Evolutionary conservation across 2,113 vertebrate genomes (phyloP), one percentile per base, ranked within the genome.

Genomic region (Pelecanoides urinatrix): DNA sequence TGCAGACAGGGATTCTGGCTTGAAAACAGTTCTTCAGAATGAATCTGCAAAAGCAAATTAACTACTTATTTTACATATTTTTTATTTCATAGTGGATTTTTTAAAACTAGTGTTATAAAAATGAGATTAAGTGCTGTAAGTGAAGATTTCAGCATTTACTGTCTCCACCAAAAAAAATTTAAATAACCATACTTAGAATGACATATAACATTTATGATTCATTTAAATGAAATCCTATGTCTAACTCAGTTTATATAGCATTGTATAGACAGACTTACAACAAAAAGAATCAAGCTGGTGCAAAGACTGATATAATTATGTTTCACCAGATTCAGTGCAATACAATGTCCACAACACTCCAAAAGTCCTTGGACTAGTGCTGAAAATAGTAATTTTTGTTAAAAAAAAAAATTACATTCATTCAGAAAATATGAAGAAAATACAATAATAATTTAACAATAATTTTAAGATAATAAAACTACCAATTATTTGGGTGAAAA

Each of bases 1-100:
- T 62, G 38, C 90, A 97, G 67, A 91, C 59, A 81, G 70, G 74
- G 72, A 79, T 94, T 82, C 63, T 95, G 77, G 58, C 45, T 93
- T 96, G 67, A 94, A 96, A 95, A 96, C 29, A 61, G 16, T 55
- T 88, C 91, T 96, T 90, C 61, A 86, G 66, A 97, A 96, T 90
- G 52, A 78, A 95, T 82, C 42, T 95, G 34, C 20, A 74, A 42
- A 88, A 97, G 27, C 27, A 96, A 95, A 92, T 92, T 92, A 92
- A 93, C 44, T 89, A 94, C 32, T 90, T 79, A 92, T 71, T 96
- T 96, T 95, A 93, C 32, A 50, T 62, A 56, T 50, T 66, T 75
- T 92, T 92, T 94, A 89, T 91, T 95, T 97, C 30, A 77, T 52
- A 42, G 8, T 72, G 23, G 8, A 74, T 36, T 72, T 72, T 53